Percentiles rank a stretch among this genome's conserved stretches.
Conservation (phyloP, 30 jellyfish, hydroid and myxozoan genomes). For the Cassiopea andromeda region DNA sequence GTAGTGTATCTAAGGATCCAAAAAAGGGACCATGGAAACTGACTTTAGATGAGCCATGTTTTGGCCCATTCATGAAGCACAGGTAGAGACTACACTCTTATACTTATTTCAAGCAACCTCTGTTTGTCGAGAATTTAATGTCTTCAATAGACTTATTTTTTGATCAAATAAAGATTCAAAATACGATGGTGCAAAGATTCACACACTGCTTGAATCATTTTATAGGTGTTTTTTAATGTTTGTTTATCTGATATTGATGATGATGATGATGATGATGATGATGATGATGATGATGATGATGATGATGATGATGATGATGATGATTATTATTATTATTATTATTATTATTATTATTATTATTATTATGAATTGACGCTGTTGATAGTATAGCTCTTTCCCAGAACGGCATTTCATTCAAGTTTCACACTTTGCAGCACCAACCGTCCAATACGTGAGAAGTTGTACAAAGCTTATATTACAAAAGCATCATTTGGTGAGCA, state of each 20-base stretch:
- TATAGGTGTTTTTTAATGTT: too few relatives aligned
- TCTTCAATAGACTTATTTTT: too few relatives aligned
- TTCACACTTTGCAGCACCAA: slow-evolving; percentile 27
- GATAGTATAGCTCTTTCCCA: too few relatives aligned
- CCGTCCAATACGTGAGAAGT: slow-evolving; percentile 55
- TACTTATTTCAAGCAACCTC: too few relatives aligned
- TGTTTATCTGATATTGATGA: background rate
- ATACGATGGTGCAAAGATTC: too few relatives aligned
- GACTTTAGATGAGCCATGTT: slow-evolving; percentile 80
- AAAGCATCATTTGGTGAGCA: slow-evolving; percentile 68
- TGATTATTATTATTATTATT: background rate
- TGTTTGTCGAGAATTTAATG: too few relatives aligned
- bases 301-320: background rate
- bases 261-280: background rate
- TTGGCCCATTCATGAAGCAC: slow-evolving; percentile 83
- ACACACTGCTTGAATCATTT: too few relatives aligned
- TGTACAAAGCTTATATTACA: slow-evolving; percentile 62
- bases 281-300: background rate
- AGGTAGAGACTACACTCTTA: slow-evolving; percentile 33
- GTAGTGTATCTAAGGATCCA: slow-evolving; percentile 42
- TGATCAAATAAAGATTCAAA: too few relatives aligned
- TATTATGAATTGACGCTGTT: background rate
- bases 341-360: too few relatives aligned
- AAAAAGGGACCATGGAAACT: slow-evolving; percentile 88
- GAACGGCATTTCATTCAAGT: background rate